Base-by-base conservation (phyloP, 2,113 vertebrate genomes). In the Thymallus thymallus region DNA sequence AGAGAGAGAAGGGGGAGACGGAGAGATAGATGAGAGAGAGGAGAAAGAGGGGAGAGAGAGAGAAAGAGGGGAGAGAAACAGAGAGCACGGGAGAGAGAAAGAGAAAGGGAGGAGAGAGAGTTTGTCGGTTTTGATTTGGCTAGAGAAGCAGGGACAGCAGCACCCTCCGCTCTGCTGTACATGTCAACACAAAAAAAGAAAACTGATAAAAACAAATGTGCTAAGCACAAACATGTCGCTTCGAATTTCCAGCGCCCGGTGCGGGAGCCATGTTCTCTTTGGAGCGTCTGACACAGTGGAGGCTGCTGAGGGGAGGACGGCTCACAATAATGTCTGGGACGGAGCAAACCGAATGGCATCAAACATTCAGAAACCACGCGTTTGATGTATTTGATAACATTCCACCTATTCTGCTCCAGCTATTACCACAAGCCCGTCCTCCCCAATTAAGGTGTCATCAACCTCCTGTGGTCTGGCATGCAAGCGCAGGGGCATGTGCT, bases 41-140 rank as follows among this genome's bases (percentile, higher is more conserved):
- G 55, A 65, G 35, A 46, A 61, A 26, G 20, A 9, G 10, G 9
- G 7, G n/a, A 20, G 62, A 14, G 45, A 13, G 35, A 41, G 35
- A 4, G 35, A 41, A 4, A 58, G 41, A 74, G n/a, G n/a, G 30
- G 24, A 58, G 46, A 74, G n/a, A 65, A 22, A 74, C n/a, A 51
- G 68, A 18, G 62, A 67, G 12, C 35, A 7, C 35, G 2, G 35
- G 35, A 46, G 41, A 58, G 41, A 48, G 45, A 26, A 14, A 16
- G 10, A 22, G 7, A 65, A 22, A n/a, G 62, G 1, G 48, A 56
- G 68, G 26, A 48, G 6, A 70, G 13, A 30, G 46, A 56, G 45
- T 14, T 23, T 4, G 48, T 35, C 1, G 41, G n/a, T 46, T 18
- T 60, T 60, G n/a, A 6, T 6, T 23, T 22, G 58, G 20, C 35